Evolutionary conservation across 2,888 invertebrate species (phyloP).

Genomic region (Phytoseiulus persimilis): DNA sequence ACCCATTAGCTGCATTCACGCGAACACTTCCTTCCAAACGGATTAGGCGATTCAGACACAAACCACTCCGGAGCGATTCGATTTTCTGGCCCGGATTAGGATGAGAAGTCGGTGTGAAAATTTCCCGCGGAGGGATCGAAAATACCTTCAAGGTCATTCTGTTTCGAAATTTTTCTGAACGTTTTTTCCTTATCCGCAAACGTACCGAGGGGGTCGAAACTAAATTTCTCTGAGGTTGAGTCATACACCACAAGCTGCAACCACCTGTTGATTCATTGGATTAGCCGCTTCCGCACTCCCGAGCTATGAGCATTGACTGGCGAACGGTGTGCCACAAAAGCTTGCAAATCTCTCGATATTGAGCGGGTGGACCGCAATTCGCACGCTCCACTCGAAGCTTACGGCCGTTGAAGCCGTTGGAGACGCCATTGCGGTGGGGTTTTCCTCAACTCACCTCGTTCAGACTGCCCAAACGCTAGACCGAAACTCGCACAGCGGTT

Average conservation of each 20-base stretch:
- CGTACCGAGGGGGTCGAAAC: background rate
- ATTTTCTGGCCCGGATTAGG: too few species aligned
- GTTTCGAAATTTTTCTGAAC: too few species aligned
- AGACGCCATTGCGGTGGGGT: background rate
- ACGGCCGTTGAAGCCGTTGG: conserved; percentile 5
- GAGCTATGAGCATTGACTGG: too few species aligned
- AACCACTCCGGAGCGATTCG: too few species aligned
- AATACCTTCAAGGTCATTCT: too few species aligned
- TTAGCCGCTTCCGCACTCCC: background rate
- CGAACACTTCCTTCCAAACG: background rate
- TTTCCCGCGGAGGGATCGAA: too few species aligned
- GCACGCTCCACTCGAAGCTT: background rate
- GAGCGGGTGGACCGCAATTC: background rate
- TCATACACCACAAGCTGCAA: background rate
- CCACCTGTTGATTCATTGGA: background rate
- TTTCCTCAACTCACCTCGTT: background rate
- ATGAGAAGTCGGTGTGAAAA: too few species aligned
- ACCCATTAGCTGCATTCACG: background rate
- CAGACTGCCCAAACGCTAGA: background rate
- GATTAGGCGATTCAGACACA: background rate
- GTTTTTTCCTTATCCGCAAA: background rate
- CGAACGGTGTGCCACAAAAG: too few species aligned
- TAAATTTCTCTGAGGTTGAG: background rate
- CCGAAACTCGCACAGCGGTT: background rate
- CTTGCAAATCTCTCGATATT: too few species aligned